Percentiles rank a stretch among this genome's conserved stretches.
phyloP scores from a whole-genome alignment of 2,797 vertebrate genomes.

The Trachurus trachurus region DNA sequence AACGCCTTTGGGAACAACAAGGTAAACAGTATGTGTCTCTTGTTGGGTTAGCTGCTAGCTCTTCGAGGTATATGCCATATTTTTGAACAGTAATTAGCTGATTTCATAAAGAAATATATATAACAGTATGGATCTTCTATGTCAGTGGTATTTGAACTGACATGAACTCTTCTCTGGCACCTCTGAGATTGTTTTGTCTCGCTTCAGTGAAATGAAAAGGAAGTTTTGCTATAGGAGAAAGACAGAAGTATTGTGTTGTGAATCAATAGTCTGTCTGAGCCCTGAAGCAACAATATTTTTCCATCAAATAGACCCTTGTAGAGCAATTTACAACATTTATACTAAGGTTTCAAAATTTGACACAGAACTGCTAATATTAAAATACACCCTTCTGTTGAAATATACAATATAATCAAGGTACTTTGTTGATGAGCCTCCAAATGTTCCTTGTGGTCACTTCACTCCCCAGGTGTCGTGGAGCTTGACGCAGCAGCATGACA shows the following conservation, averaged over 20 bases:
- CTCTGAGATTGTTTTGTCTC: neutral
- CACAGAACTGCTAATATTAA: too few relatives aligned
- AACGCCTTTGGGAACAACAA: constrained; percentile 86
- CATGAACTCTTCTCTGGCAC: neutral
- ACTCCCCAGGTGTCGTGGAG: constrained; percentile 82
- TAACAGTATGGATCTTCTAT: neutral
- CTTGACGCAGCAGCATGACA: constrained; percentile 84
- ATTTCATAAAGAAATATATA: neutral
- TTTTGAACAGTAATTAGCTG: neutral
- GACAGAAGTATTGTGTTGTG: neutral
- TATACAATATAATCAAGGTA: neutral
- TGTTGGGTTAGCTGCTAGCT: neutral
- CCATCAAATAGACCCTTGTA: neutral
- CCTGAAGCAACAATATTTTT: too few relatives aligned
- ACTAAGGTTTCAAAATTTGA: neutral
- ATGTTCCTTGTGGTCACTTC: neutral
- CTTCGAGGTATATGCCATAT: neutral
- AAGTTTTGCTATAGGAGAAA: neutral
- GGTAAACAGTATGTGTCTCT: constrained; percentile 57
- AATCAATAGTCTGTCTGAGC: neutral
- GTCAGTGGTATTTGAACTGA: neutral
- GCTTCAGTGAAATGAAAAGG: neutral
- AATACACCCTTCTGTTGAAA: neutral
- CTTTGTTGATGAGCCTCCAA: neutral
- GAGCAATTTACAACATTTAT: neutral